A percentile compares a stretch with the other conserved stretches of the same genome.
Conservation (phyloP, 2,797 vertebrate species). For the Buphagus erythrorhynchus region DNA sequence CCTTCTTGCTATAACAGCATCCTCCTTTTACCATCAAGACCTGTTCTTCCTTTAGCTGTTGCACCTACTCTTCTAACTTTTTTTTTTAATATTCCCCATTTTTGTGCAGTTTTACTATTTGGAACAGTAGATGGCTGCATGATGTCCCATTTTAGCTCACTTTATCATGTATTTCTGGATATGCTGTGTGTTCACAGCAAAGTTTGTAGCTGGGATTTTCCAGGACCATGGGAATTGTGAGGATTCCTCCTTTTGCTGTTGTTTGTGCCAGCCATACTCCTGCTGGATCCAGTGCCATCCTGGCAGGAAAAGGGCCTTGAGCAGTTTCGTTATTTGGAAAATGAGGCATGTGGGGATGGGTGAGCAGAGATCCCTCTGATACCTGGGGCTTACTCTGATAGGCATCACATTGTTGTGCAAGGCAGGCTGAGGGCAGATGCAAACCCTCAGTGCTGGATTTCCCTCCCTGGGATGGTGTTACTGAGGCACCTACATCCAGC, state of each 20-base stretch:
- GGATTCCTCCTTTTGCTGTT: background rate
- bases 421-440: background rate
- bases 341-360: background rate
- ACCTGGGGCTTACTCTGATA: background rate
- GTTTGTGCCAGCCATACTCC: background rate
- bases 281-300: background rate
- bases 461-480: background rate
- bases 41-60: background rate
- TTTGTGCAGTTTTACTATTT: background rate
- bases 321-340: background rate
- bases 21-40: background rate
- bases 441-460: background rate
- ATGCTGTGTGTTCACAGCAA: rapidly evolving
- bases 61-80: background rate
- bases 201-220: background rate
- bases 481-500: background rate
- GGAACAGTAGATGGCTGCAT: background rate
- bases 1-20: background rate
- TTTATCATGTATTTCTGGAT: background rate
- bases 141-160: background rate
- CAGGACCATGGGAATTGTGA: background rate
- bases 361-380: background rate
- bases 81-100: background rate
- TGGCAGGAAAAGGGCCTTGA: background rate
- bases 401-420: background rate